Evolutionary conservation across 2,888 invertebrate genomes (phyloP).

Genomic region (Cantharis rufa): DNA sequence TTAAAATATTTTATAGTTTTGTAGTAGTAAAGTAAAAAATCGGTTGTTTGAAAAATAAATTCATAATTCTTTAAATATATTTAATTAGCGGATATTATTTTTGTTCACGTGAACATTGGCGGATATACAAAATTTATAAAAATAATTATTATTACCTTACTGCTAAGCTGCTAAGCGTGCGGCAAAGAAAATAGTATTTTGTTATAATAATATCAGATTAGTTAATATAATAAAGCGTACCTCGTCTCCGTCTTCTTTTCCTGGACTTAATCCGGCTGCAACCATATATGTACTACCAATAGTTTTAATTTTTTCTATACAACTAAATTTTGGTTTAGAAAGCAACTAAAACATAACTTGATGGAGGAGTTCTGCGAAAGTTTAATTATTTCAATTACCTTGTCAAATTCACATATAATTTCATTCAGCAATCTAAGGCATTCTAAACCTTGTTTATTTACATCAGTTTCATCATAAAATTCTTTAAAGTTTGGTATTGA

Average conservation of each 20-base stretch:
- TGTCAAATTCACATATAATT: conserved; percentile 98
- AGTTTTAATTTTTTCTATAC: conserved; percentile 97
- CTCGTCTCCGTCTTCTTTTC: conserved; percentile 75
- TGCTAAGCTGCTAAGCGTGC: conserved; percentile 20
- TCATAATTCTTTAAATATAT: no score
- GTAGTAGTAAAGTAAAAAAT: not conserved
- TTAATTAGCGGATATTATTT: not conserved
- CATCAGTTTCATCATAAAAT: conserved; percentile 95
- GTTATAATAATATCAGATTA: not conserved
- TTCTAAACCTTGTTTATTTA: conserved; percentile 94
- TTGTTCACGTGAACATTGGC: not conserved
- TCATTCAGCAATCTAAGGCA: conserved; percentile 93
- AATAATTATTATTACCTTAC: conserved; percentile 20
- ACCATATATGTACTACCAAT: conserved; percentile 99
- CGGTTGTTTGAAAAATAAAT: no score
- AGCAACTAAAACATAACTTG: conserved; percentile 66
- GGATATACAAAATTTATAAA: no score
- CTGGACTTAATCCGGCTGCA: conserved; percentile 89
- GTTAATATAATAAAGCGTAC: conserved; percentile 56
- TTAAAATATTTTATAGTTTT: not conserved
- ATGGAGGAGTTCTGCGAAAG: not conserved
- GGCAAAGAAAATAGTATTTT: conserved; percentile 1
- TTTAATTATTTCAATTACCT: conserved; percentile 59
- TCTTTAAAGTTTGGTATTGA: conserved; percentile 98
- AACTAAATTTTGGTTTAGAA: conserved; percentile 90